Base-by-base conservation (phyloP, 2,888 invertebrate species). In the Neelides folsomi region DNA sequence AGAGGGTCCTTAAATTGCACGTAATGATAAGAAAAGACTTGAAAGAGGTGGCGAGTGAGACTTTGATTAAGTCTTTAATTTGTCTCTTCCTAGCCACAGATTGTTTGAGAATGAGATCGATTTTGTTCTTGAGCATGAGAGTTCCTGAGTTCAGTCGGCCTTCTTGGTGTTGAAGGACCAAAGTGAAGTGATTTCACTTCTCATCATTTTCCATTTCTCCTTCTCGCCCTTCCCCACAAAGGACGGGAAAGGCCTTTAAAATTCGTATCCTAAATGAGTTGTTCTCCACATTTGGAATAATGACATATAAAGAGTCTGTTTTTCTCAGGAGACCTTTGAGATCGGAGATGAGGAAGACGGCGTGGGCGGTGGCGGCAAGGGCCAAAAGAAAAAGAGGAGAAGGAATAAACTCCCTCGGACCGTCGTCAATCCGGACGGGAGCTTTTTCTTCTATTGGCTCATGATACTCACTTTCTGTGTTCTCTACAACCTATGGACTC, bases 371-470 rank as follows among this genome's bases (percentile, higher is more conserved):
- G 78, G 79, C 64, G 75, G 73, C 8, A 47, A 54, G 47, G 40
- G 55, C 44, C 59, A 59, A 49, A 48, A 83, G 53, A 75, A 83
- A 60, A 76, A 82, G 60, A 77, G 79, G 53, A 78, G 83, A 53
- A 79, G 66, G 51, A 65, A 66, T 52, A 66, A 81, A 59, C 83
- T 80, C 55, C 84, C 86, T 1, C 76, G 81, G 49, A 80, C 82
- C 19, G 90, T 94, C 49, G 85, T 94, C 63, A 92, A 93, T 72
- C 93, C 93, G 0, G 92, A 94, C 73, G 90, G 90, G 68, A 90
- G 88, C 72, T 86, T 90, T 73, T 90, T 90, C 76, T 94, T 92
- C 75, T 86, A 90, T 72, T 94, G 94, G 94, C 73, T 94, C 64
- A 83, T 88, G 77, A 72, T 90, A 59, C 78, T 92, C 65, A 90